Conservation (phyloP, 2,113 vertebrate species). For the Dipodomys merriami region DNA sequence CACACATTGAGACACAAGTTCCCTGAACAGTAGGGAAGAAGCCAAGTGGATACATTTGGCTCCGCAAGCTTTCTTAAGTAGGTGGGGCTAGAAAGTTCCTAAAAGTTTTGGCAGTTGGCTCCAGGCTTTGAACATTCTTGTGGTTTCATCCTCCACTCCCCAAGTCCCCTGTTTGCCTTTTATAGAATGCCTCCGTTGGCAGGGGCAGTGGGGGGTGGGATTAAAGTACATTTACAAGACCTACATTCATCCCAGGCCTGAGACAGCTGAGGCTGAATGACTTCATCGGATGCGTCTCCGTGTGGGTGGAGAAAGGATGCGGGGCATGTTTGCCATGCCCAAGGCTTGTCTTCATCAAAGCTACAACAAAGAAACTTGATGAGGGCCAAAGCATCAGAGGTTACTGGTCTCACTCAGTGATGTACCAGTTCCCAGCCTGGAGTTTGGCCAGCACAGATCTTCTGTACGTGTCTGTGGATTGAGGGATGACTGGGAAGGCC, state of each 20-base stretch:
- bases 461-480: neutral
- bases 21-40: neutral
- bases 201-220: neutral
- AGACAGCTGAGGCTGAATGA: constrained; percentile 58
- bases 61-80: neutral
- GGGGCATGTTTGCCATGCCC: neutral
- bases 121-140: neutral
- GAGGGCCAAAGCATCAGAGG: neutral
- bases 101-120: constrained; percentile 30
- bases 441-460: neutral
- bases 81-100: constrained; percentile 2
- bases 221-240: neutral
- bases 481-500: neutral
- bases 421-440: neutral
- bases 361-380: neutral
- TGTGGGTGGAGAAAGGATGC: neutral
- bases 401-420: neutral
- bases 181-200: constrained; percentile 42
- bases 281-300: neutral
- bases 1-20: neutral
- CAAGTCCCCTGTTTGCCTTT: neutral
- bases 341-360: neutral
- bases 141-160: neutral
- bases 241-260: neutral
- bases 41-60: neutral